Conservation (phyloP, 2,888 invertebrate species). For the Hedya salicella region DNA sequence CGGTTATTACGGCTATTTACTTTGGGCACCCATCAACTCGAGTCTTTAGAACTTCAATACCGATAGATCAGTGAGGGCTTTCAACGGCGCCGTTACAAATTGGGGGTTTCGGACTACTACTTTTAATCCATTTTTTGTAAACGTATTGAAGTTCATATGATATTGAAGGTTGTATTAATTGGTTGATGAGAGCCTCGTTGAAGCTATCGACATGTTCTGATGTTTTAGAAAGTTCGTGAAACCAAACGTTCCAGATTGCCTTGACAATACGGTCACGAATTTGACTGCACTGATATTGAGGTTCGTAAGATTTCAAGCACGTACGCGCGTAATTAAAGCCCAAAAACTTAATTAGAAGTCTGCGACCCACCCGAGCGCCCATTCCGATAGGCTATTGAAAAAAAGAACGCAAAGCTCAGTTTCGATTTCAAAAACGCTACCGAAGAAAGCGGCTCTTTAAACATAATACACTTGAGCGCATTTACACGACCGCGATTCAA, state of each 20-base stretch:
- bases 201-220: background rate
- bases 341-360: slow-evolving; percentile 35
- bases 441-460: slow-evolving; percentile 73
- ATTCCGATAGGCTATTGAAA: slow-evolving; percentile 45
- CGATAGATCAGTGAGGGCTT: slow-evolving; percentile 38
- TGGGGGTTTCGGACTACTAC: slow-evolving; percentile 31
- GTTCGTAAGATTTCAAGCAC: slow-evolving; percentile 24
- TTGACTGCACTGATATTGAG: slow-evolving; percentile 4
- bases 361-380: slow-evolving; percentile 52
- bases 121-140: slow-evolving; percentile 26
- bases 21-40: slow-evolving; percentile 73
- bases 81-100: slow-evolving; percentile 43
- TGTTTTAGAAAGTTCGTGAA: background rate
- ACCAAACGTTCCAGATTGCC: background rate
- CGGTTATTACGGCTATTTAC: slow-evolving; percentile 81
- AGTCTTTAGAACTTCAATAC: slow-evolving; percentile 67
- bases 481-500: slow-evolving; percentile 83
- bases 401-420: slow-evolving; percentile 47
- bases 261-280: background rate
- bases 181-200: background rate
- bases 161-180: background rate
- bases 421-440: slow-evolving; percentile 72
- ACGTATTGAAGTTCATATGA: background rate
- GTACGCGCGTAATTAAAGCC: slow-evolving; percentile 32
- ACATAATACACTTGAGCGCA: slow-evolving; percentile 78